Conservation (phyloP, 2,113 vertebrate species). For the Vidua macroura region DNA sequence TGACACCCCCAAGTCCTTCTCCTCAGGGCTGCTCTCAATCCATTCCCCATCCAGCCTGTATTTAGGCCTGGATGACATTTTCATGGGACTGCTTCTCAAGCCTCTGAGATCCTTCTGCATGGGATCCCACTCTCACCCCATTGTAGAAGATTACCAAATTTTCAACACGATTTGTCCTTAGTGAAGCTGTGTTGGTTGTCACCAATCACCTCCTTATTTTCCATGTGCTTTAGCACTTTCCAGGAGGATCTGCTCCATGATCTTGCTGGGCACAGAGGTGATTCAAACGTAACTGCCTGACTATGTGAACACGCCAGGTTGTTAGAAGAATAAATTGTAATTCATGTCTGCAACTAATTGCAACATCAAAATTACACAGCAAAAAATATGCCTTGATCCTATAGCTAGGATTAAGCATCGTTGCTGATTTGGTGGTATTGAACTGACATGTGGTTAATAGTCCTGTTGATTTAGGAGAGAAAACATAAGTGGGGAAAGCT, state of each 20-base stretch:
- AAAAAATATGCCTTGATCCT: neutral
- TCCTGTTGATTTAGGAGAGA: neutral
- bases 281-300: neutral
- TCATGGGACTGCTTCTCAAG: neutral
- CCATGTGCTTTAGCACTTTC: neutral
- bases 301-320: fast-evolving
- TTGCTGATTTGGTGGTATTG: neutral
- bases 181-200: neutral
- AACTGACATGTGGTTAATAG: neutral
- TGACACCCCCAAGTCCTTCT: neutral
- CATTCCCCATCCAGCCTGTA: neutral
- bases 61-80: neutral
- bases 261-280: neutral
- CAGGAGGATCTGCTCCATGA: neutral
- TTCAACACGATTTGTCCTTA: neutral
- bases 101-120: neutral
- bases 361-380: neutral
- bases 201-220: neutral
- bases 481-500: neutral
- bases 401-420: neutral
- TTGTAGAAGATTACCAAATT: neutral
- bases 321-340: neutral
- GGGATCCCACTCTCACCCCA: neutral
- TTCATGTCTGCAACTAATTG: neutral
- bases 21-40: neutral